Base-by-base conservation (phyloP, 2,113 vertebrate species). In the Chloropsis cyanopogon region DNA sequence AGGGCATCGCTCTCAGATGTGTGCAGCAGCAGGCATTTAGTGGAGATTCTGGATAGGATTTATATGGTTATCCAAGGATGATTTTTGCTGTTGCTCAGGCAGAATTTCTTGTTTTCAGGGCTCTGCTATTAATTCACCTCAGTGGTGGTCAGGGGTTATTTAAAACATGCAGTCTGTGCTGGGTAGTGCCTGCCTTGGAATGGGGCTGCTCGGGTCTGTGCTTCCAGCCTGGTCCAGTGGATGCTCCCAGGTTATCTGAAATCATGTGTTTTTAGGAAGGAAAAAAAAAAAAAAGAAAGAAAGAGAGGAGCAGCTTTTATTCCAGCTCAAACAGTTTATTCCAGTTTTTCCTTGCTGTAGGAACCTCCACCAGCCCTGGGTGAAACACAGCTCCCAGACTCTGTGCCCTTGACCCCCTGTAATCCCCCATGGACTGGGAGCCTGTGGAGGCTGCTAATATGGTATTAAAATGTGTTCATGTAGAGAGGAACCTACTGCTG, bases 201-300 rank as follows among this genome's bases (percentile, higher is more conserved):
- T 15, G 56, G 10, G 17, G n/a, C 37, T 73, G 50, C 68, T 64
- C 13, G 33, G 70, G 17, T 86, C 47, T 73, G 18, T 77, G 39
- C 54, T 52, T n/a, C 76, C 71, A 57, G 14, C 56, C 52, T 3
- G 0, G 29, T 14, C 31, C 37, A 23, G 56, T 3, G 37, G 49
- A 8, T 47, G 35, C 17, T 64, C 4, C 1, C 29, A 52, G 59
- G 19, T 72, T 75, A 18, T 31, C 49, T 54, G 28, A 66, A 80
- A 29, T 37, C 2, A 49, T 49, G 9, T 20, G 21, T 3, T 85
- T 52, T 78, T 37, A 64, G 20, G 16, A 66, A 24, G 1, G 1
- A 0, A 1, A 3, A 60, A 60, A 78, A 3, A 63, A 22, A 19
- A 65, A 41, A 1, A 52, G 39, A 5, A 16, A 16, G 2, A 42